phyloP scores from a whole-genome alignment of 2,113 vertebrate species.

The Eclectus roratus region DNA sequence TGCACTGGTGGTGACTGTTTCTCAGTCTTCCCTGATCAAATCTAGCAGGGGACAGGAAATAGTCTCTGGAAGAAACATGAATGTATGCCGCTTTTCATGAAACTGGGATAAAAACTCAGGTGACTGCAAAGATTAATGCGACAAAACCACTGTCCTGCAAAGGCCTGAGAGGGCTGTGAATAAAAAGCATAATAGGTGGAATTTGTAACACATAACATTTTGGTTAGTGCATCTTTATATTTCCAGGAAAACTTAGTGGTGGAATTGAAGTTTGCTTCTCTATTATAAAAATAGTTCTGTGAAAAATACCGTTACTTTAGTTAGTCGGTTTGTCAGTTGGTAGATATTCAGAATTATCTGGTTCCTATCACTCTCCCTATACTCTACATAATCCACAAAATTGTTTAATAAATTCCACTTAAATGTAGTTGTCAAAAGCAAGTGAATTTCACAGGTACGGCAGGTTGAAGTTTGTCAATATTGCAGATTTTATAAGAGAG shows the following conservation, averaged over 20 bases:
- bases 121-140: neutral
- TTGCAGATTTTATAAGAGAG: neutral
- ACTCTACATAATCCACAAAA: neutral
- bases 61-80: neutral
- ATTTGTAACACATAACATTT: neutral
- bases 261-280: neutral
- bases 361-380: neutral
- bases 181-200: neutral
- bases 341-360: neutral
- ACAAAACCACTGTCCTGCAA: neutral
- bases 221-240: neutral
- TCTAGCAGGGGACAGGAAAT: neutral
- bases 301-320: neutral
- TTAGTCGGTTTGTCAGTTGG: neutral
- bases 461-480: neutral
- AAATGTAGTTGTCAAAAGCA: neutral
- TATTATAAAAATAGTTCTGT: neutral
- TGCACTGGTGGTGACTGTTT: neutral
- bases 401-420: neutral
- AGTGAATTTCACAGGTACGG: neutral
- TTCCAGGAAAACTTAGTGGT: neutral
- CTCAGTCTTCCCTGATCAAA: neutral
- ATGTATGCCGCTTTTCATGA: neutral
- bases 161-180: neutral
- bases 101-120: neutral